Base-by-base conservation (phyloP, 2,113 vertebrate genomes). In the Capra hircus region DNA sequence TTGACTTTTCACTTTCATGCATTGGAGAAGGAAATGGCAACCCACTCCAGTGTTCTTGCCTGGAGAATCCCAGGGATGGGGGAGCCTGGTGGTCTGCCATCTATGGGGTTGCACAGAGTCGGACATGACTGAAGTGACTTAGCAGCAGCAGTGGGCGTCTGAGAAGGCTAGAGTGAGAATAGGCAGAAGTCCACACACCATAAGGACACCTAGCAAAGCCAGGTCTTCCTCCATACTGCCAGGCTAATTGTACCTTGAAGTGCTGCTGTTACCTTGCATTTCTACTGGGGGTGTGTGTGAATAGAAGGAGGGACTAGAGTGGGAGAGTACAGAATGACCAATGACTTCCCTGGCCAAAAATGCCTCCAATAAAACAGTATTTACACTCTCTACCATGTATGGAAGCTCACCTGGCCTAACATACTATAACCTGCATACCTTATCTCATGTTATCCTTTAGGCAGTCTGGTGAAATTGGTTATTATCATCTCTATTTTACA, bases 301-400 rank as follows among this genome's bases (percentile, higher is more conserved):
- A 62, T 80, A 80, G 77, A 48, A 5, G 17, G 30, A 52, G 9
- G 53, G 28, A 33, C 14, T 16, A 89, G 13, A 55, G 11, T 6
- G 0, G 19, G 1, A 53, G 0, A 62, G 0, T 11, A 78, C 1
- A 82, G 4, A 91, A n/a, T 45, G 36, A 16, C 48, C 11, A 64
- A 1, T 87, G n/a, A 67, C n/a, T 50, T 0, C 7, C 62, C 36
- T 82, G 40, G 43, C 23, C 7, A 53, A 36, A 77, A 28, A 25
- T 59, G 48, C 6, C 27, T 77, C 7, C 33, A 60, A 64, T 52
- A 86, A 52, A 80, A 30, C 36, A 74, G 45, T 27, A 64, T 28
- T 36, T 25, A 71, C n/a, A 19, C 14, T 52, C 50, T 62, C 25
- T 78, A 55, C 28, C 1, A n/a, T 28, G 13, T 19, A 45, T 53